Evolutionary conservation across 2,888 invertebrate species (phyloP).

Genomic region (Junonia oenone): DNA sequence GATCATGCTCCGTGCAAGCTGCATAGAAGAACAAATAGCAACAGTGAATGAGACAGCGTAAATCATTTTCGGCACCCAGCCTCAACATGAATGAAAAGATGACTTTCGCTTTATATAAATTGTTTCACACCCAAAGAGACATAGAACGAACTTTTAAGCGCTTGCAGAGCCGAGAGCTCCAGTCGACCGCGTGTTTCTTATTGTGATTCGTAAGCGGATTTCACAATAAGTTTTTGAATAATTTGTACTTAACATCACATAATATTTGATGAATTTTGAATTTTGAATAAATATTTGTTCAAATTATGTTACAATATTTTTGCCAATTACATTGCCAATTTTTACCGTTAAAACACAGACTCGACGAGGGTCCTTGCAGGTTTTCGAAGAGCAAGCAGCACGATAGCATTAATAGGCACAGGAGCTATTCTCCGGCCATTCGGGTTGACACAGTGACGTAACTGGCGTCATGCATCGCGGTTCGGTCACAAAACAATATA

Average conservation of each 20-base stretch:
- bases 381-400: conserved; percentile 19
- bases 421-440: conserved; percentile 37
- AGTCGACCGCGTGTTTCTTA: conserved; percentile 10
- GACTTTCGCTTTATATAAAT: conserved; percentile 27
- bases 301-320: neutral
- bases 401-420: conserved; percentile 32
- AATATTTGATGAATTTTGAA: conserved; percentile 7
- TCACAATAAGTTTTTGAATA: conserved; percentile 8
- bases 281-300: conserved; percentile 15
- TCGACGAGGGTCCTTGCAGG: conserved; percentile 29
- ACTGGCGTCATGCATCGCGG: conserved; percentile 55
- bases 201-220: conserved; percentile 3
- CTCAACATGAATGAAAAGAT: conserved; percentile 46
- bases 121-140: conserved; percentile 16
- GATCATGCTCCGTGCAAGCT: conserved; percentile 95
- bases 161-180: conserved; percentile 12
- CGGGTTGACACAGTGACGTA: conserved; percentile 37
- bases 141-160: conserved; percentile 23
- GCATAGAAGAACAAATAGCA: conserved; percentile 83
- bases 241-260: neutral
- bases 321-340: conserved; percentile 28
- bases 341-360: conserved; percentile 27
- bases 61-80: conserved; percentile 47
- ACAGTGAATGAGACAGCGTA: conserved; percentile 80
- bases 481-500: conserved; percentile 41